These are phyloP conservation scores for Augiades crinisus DNA, from an alignment of 2,888 invertebrate genomes.

Conservation along the genomic window DNA sequence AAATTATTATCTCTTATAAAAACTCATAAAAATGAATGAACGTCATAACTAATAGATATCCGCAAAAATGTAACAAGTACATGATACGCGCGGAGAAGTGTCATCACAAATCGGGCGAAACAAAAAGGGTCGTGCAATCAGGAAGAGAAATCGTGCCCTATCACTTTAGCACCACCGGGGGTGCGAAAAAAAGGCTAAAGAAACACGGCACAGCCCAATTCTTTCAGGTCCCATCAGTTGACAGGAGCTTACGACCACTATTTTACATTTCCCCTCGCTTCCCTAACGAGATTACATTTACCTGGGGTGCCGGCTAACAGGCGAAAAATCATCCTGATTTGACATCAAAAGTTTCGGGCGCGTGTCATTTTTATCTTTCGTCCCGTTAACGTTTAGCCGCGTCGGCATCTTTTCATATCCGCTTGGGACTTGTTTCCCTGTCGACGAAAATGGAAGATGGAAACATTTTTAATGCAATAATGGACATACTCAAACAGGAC, in stretches of 20 bases:
- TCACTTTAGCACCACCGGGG: slow-evolving; percentile 20
- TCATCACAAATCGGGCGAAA: slow-evolving; percentile 27
- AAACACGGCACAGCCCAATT: slow-evolving; percentile 24
- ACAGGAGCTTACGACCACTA: slow-evolving; percentile 33
- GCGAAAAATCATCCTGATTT: slow-evolving; percentile 25
- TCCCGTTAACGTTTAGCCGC: slow-evolving; percentile 8
- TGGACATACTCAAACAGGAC: neutral
- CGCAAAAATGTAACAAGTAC: slow-evolving; percentile 6
- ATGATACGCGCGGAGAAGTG: slow-evolving; percentile 24
- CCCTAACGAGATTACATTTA: slow-evolving; percentile 36
- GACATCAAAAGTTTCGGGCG: slow-evolving; percentile 19
- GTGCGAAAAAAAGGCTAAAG: slow-evolving; percentile 15
- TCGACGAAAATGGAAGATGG: neutral
- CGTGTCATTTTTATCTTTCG: slow-evolving; percentile 14
- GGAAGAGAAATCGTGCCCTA: slow-evolving; percentile 29
- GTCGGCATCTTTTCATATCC: slow-evolving; percentile 19
- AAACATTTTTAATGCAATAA: neutral
- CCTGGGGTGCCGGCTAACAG: slow-evolving; percentile 21
- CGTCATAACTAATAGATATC: slow-evolving; percentile 7
- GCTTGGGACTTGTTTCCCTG: neutral
- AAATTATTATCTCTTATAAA: too few relatives aligned
- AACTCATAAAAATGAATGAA: neutral
- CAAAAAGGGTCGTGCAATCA: slow-evolving; percentile 24
- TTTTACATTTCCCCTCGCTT: slow-evolving; percentile 39
- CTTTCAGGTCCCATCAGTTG: slow-evolving; percentile 3